phyloP scores from a whole-genome alignment of 2,797 vertebrate genomes.

The Betta splendens region DNA sequence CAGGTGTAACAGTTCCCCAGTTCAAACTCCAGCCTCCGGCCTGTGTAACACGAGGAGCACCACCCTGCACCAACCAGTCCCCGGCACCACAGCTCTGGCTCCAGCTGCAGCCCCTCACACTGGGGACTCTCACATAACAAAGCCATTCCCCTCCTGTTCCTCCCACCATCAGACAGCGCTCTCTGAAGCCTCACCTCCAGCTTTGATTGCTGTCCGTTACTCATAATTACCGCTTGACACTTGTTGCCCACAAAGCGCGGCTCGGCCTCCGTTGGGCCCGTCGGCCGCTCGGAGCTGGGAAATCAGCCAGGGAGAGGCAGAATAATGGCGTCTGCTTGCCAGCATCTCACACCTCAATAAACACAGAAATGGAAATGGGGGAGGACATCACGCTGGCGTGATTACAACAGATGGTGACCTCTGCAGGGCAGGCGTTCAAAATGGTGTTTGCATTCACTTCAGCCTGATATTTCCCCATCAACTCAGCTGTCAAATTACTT shows the following conservation, averaged over 20 bases:
- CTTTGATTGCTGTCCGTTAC: conserved; percentile 41
- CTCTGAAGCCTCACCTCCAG: conserved; percentile 16
- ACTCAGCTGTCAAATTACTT: conserved; percentile 22
- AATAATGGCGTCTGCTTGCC: conserved; percentile 32
- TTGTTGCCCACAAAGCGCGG: conserved; percentile 39
- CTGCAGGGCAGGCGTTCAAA: conserved; percentile 5
- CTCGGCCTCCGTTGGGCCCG: conserved; percentile 24
- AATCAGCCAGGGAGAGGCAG: conserved; percentile 36
- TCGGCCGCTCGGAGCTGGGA: conserved; percentile 26
- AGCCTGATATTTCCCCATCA: background rate
- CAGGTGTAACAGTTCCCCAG: too few species aligned
- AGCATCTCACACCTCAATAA: conserved; percentile 48
- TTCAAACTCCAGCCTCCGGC: too few species aligned
- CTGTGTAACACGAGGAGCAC: conserved; percentile 41
- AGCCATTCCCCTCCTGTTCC: conserved; percentile 27
- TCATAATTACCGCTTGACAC: conserved; percentile 54
- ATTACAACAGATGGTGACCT: conserved; percentile 50
- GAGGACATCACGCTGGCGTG: conserved; percentile 24
- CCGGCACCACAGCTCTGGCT: conserved; percentile 49
- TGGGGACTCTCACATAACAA: conserved; percentile 37
- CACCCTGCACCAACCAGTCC: too few species aligned
- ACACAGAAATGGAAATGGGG: conserved; percentile 43
- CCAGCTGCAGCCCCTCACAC: conserved; percentile 41
- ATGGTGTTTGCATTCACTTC: conserved; percentile 13
- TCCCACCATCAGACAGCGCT: conserved; percentile 26